Conservation (phyloP, 2,797 vertebrate genomes). For the Sternarchorhynchus goeldii region DNA sequence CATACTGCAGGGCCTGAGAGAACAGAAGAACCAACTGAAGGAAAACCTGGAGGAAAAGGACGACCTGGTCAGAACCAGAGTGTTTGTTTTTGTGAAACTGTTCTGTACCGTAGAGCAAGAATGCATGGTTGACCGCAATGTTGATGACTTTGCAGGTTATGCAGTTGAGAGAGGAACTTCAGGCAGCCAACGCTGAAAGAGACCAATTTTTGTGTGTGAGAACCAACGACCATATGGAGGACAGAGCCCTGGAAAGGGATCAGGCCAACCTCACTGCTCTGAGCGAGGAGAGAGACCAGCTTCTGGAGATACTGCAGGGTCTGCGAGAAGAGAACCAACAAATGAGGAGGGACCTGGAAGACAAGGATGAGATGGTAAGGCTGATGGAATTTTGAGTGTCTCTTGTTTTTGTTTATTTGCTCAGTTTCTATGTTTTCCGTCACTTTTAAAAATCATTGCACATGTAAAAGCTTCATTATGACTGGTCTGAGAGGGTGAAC, state of each 20-base stretch:
- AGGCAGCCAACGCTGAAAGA: conserved; percentile 46
- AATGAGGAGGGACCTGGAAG: conserved; percentile 63
- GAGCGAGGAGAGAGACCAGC: conserved; percentile 67
- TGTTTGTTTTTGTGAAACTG: neutral
- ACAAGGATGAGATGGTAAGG: conserved; percentile 67
- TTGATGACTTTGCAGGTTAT: conserved; percentile 17
- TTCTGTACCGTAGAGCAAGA: neutral
- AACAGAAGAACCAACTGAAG: conserved; percentile 63
- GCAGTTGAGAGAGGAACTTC: conserved; percentile 35
- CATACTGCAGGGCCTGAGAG: conserved; percentile 58
- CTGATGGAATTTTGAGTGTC: no score
- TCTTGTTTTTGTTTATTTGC: neutral
- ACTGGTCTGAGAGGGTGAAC: no score
- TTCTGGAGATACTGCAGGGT: conserved; percentile 63
- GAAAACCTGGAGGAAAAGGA: conserved; percentile 60
- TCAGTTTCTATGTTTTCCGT: neutral
- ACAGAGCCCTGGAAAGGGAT: conserved; percentile 38
- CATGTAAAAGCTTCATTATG: no score
- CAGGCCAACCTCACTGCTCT: conserved; percentile 61
- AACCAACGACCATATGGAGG: conserved; percentile 9
- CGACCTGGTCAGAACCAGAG: conserved; percentile 56
- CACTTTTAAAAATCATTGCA: no score
- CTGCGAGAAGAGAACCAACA: conserved; percentile 63
- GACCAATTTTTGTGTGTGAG: conserved; percentile 40
- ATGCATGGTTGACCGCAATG: neutral